These are phyloP conservation scores for Chrysotoxum bicinctum DNA, from an alignment of 2,888 invertebrate species.

Conservation along the genomic window DNA sequence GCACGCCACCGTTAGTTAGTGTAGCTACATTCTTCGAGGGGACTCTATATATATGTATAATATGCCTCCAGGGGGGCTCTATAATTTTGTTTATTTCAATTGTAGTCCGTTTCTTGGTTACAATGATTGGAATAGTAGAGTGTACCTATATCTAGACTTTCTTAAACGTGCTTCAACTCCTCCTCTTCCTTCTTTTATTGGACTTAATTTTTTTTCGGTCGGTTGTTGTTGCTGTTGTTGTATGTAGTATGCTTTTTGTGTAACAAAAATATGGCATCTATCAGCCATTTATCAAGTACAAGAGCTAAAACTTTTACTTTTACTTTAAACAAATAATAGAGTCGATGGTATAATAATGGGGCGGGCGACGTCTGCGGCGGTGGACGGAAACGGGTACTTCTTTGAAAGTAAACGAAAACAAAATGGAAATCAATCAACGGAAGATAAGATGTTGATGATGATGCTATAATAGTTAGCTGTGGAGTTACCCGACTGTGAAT, in stretches of 20 bases:
- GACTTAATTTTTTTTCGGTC: neutral
- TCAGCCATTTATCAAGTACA: constrained; percentile 52
- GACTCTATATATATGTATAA: constrained; percentile 12
- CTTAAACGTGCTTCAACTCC: constrained; percentile 64
- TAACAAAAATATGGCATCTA: constrained; percentile 67
- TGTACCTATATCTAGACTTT: constrained; percentile 33
- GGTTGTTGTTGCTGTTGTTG: neutral
- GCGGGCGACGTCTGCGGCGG: neutral
- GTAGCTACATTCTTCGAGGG: neutral
- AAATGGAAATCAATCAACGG: constrained; percentile 68
- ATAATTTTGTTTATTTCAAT: constrained; percentile 68
- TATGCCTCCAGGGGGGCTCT: constrained; percentile 18
- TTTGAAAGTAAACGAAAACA: constrained; percentile 64
- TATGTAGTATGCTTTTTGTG: constrained; percentile 33
- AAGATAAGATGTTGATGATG: constrained; percentile 55
- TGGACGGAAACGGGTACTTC: constrained; percentile 1
- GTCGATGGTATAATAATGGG: neutral
- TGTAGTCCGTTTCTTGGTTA: constrained; percentile 42
- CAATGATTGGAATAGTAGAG: constrained; percentile 36
- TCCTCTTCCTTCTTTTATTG: constrained; percentile 61
- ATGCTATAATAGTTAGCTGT: constrained; percentile 60
- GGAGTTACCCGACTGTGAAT: constrained; percentile 63
- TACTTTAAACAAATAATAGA: constrained; percentile 44
- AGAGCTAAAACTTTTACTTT: constrained; percentile 66
- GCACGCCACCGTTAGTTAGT: neutral